These are phyloP conservation scores for Rynchops niger DNA, from an alignment of 2,113 vertebrate genomes.

Conservation along the genomic window DNA sequence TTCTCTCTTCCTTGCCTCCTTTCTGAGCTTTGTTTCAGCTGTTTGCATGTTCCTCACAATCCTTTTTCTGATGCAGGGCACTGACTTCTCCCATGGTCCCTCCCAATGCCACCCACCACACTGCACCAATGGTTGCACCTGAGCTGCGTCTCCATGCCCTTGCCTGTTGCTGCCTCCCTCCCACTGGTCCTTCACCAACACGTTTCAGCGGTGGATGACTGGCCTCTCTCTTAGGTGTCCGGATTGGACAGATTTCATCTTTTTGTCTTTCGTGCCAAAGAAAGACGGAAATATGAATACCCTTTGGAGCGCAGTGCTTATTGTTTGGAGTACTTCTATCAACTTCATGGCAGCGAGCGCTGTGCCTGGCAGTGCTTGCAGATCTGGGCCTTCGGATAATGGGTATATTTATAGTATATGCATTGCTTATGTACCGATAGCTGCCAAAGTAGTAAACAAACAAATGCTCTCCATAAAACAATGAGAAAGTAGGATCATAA, in stretches of 20 bases:
- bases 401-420: conserved; percentile 48
- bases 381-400: conserved; percentile 6
- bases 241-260: background rate
- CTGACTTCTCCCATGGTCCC: background rate
- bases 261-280: background rate
- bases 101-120: background rate
- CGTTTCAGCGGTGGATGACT: background rate
- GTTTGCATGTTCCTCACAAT: background rate
- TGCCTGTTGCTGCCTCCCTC: background rate
- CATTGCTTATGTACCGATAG: conserved; percentile 9
- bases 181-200: background rate
- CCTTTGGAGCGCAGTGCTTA: background rate
- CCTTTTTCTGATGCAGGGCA: background rate
- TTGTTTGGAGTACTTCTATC: conserved; percentile 28
- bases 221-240: background rate
- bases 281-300: background rate
- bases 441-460: conserved; percentile 66
- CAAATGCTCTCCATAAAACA: conserved; percentile 64
- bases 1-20: background rate
- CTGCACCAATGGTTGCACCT: fast-evolving
- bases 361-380: background rate
- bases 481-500: conserved; percentile 57
- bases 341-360: background rate
- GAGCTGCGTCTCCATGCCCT: background rate
- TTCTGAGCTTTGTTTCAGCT: background rate